Evolutionary conservation across 2,888 invertebrate genomes (phyloP), one percentile per base, ranked within the genome.

Genomic region (Clistopyga incitator): DNA sequence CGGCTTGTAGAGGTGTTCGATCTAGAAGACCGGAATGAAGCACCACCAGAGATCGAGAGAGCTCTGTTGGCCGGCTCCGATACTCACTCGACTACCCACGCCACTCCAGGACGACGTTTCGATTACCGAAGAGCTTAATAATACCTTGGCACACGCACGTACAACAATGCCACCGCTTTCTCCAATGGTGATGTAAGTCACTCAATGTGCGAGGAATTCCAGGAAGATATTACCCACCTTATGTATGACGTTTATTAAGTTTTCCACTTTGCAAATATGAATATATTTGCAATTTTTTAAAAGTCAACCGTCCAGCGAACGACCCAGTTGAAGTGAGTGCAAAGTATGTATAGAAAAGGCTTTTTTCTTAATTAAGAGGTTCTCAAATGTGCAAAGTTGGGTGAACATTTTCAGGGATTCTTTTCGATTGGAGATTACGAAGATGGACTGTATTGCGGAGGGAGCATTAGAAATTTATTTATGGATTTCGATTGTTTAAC

Each of bases 31-130:
- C 25, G 13, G n/a, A 59, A 72, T 45, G 72, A 72, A 72, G 42
- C 42, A 59, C 8, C 23, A 6, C 8, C n/a, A n/a, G 2, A 18
- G 6, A 50, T 50, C 18, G n/a, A 50, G 25, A 50, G 25, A 56
- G 25, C 3, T 13, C n/a, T 54, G 42, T 61, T 59, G 76, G 59
- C 84, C 80, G 79, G 78, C 45, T 47, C 10, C 47, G 64, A 45
- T 2, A 2, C 20, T 45, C 20, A 42, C 29, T 67, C 3, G 23
- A 23, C 47, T 20, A 50, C n/a, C 50, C 38, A 59, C 56, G 68
- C 8, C 20, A 54, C 45, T 23, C 29, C 29, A 20, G 77, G 45
- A 15, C 68, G 47, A 70, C 59, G 47, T 68, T 68, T 68, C 34
- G 56, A 45, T 77, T 61, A 34, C 45, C n/a, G 68, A 47, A 29